Evolutionary conservation across 2,113 vertebrate species (phyloP).

Genomic region (Petaurus breviceps): DNA sequence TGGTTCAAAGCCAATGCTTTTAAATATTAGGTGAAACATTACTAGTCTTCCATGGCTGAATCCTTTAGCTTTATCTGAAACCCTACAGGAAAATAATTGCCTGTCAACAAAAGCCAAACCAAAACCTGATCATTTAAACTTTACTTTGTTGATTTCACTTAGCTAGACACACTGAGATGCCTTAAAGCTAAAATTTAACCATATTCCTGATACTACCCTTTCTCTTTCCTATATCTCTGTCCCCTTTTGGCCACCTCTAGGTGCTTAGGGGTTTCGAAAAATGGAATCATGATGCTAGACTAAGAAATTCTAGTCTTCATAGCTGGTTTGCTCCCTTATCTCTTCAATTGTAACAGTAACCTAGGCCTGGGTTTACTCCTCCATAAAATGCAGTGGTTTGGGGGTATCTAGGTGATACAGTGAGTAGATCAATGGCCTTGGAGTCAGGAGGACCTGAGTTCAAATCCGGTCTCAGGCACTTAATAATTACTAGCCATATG

Average conservation of each 20-base stretch:
- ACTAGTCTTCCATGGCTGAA: constrained; percentile 64
- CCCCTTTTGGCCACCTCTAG: not conserved
- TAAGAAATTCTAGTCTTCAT: not conserved
- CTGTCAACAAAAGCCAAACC: not conserved
- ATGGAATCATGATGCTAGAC: not conserved
- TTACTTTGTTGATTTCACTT: not conserved
- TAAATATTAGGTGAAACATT: constrained; percentile 34
- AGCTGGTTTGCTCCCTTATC: not conserved
- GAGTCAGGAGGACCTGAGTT: too few relatives aligned
- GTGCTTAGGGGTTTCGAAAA: not conserved
- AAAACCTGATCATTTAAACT: not conserved
- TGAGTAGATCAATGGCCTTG: too few relatives aligned
- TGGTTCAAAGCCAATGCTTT: not conserved
- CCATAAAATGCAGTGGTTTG: not conserved
- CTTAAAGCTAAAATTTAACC: not conserved
- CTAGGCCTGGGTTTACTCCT: not conserved
- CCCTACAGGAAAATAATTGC: constrained; percentile 5
- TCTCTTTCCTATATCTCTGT: not conserved
- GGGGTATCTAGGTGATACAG: too few relatives aligned
- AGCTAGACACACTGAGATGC: not conserved
- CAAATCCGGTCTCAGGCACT: too few relatives aligned
- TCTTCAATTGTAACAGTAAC: not conserved
- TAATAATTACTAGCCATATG: too few relatives aligned
- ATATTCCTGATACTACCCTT: not conserved
- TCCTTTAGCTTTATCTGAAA: constrained; percentile 62